A percentile compares a stretch with the other conserved stretches of the same genome.
Conservation (phyloP, 2,888 invertebrate genomes). For the Andrena bicolor region DNA sequence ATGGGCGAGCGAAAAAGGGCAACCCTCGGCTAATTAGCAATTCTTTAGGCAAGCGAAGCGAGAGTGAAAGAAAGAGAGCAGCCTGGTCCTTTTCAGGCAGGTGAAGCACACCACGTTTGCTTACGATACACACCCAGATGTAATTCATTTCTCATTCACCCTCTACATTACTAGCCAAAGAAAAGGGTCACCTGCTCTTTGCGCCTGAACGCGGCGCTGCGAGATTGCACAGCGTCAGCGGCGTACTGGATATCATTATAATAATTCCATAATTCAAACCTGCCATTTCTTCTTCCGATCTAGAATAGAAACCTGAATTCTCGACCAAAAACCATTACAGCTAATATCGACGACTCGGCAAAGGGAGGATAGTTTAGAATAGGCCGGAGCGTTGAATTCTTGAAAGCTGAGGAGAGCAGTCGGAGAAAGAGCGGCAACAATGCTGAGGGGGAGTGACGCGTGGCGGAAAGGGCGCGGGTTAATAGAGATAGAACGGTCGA, state of each 20-base stretch:
- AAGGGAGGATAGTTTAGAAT: not conserved
- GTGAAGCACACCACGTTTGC: constrained; percentile 66
- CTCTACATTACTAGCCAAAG: constrained; percentile 50
- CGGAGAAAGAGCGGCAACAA: constrained; percentile 11
- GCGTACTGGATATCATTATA: not conserved
- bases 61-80: constrained; percentile 58
- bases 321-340: not conserved
- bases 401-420: not conserved
- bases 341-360: not conserved
- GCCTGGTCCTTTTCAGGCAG: constrained; percentile 58
- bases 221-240: not conserved
- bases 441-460: not conserved
- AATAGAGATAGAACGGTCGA: constrained; percentile 13
- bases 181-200: constrained; percentile 44
- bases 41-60: constrained; percentile 67
- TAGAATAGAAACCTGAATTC: not conserved
- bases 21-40: constrained; percentile 73
- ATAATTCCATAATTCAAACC: not conserved
- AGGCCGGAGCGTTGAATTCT: not conserved
- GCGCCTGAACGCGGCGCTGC: not conserved
- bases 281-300: too few relatives aligned
- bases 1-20: constrained; percentile 38
- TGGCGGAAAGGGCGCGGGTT: not conserved
- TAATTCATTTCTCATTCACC: constrained; percentile 77
- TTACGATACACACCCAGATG: constrained; percentile 74